phyloP scores from a whole-genome alignment of 1,140 invertebrate genomes.

The Anoplolepis gracilipes region DNA sequence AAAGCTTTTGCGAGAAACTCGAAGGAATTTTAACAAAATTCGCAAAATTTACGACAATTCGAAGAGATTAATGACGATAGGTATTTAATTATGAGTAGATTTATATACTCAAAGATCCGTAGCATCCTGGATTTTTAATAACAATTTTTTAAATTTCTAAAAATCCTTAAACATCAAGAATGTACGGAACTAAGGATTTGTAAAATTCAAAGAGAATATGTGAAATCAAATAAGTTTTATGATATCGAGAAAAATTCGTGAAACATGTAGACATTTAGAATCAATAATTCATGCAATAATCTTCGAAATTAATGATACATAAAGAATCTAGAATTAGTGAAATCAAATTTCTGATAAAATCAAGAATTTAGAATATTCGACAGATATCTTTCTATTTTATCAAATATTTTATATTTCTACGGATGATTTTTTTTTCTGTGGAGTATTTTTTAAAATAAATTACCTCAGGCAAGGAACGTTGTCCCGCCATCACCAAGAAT shows the following conservation, averaged over 20 bases:
- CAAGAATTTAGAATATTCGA: background rate
- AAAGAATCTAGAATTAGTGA: background rate
- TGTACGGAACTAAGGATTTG: background rate
- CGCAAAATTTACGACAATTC: background rate
- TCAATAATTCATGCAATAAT: background rate
- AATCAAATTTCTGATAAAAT: background rate
- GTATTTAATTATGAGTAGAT: background rate
- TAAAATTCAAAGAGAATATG: too few relatives aligned
- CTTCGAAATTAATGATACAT: background rate
- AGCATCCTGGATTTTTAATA: background rate
- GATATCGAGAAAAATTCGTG: background rate
- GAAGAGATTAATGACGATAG: background rate
- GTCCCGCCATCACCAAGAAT: conserved; percentile 97
- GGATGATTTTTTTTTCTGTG: background rate
- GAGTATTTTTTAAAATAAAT: conserved; percentile 19
- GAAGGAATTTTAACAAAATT: background rate
- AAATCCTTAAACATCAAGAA: background rate
- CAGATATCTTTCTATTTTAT: background rate
- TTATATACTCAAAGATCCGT: background rate
- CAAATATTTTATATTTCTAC: conserved; percentile 7
- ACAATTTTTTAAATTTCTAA: background rate
- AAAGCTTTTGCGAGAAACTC: background rate
- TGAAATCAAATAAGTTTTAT: background rate
- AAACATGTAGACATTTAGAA: background rate
- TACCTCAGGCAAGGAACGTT: conserved; percentile 95